These are phyloP conservation scores for Rhombomys opimus DNA, from an alignment of 2,113 vertebrate species.

Conservation along the genomic window DNA sequence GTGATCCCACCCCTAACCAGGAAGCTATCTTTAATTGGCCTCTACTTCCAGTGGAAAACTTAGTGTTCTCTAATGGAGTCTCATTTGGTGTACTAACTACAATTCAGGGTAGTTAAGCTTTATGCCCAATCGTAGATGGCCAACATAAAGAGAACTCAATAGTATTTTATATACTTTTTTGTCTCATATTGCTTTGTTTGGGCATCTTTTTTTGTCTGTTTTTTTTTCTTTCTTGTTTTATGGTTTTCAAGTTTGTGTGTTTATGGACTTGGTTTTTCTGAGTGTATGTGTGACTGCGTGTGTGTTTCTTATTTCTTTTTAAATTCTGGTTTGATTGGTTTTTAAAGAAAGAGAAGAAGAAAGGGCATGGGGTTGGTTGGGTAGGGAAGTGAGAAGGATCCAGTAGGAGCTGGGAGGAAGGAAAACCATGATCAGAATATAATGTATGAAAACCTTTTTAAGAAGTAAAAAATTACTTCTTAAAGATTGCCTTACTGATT, in stretches of 20 bases:
- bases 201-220: background rate
- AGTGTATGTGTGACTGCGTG: background rate
- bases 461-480: background rate
- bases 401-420: background rate
- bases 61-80: background rate
- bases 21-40: background rate
- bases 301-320: background rate
- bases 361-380: background rate
- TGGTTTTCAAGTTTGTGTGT: background rate
- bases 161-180: background rate
- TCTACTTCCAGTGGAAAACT: background rate
- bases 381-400: background rate
- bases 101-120: too few species aligned
- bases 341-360: background rate
- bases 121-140: background rate
- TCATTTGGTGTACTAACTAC: background rate
- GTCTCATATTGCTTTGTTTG: background rate
- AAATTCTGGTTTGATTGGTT: background rate
- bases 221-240: background rate
- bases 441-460: background rate
- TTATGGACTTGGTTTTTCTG: background rate
- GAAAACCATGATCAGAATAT: background rate
- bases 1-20: background rate
- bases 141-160: background rate
- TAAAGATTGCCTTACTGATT: background rate